Percentiles rank a stretch among this genome's conserved stretches.
These are phyloP conservation scores for Achatina immaculata DNA, from an alignment of 1,140 invertebrate species.

Conservation along the genomic window DNA sequence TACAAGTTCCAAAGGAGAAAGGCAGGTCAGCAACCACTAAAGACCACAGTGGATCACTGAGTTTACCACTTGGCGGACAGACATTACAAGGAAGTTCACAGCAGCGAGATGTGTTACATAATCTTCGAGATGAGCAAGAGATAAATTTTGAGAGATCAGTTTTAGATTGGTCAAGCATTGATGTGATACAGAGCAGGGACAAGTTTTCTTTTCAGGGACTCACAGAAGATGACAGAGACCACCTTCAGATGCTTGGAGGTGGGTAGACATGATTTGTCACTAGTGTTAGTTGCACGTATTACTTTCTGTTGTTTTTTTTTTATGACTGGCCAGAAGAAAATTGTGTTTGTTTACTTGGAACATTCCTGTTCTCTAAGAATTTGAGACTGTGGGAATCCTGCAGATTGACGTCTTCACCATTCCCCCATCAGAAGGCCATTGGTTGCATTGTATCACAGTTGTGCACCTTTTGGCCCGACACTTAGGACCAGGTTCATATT, in stretches of 20 bases:
- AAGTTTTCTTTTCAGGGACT: not conserved
- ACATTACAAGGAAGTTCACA: not conserved
- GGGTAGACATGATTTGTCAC: not conserved
- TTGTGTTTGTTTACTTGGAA: no score
- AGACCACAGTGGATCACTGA: not conserved
- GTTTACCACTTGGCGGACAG: not conserved
- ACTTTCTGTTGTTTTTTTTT: no score
- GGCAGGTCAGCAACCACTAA: not conserved
- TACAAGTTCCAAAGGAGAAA: not conserved
- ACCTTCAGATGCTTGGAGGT: constrained; percentile 49
- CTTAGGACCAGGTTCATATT: no score
- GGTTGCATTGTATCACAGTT: no score
- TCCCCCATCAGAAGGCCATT: no score
- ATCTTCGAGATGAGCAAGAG: constrained; percentile 27
- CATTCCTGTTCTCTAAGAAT: no score
- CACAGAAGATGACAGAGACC: constrained; percentile 34
- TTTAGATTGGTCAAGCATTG: not conserved
- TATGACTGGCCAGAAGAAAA: no score
- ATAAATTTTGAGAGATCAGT: not conserved
- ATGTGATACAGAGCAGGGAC: not conserved
- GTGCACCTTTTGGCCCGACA: no score
- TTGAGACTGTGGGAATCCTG: no score
- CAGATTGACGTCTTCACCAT: no score
- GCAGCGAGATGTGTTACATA: not conserved
- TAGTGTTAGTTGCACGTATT: no score